Evolutionary conservation across 2,888 invertebrate species (phyloP), one percentile per base, ranked within the genome.

Genomic region (Matsumyia berberina): DNA sequence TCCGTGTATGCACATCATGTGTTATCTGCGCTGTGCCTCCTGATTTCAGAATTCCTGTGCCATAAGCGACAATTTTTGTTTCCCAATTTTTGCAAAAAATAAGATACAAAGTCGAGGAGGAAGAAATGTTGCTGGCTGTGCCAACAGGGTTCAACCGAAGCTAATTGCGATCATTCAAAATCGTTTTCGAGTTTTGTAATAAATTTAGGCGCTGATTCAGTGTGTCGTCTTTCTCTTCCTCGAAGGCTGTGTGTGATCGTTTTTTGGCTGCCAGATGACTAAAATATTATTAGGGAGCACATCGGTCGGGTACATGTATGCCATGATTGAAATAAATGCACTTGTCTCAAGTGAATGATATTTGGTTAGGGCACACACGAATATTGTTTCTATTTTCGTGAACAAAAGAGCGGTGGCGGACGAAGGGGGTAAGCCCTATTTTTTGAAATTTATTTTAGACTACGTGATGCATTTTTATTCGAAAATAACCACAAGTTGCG

Each of bases 121-220:
- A 49, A 64, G 53, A 53, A 70, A 51, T 58, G 51, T 60, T 67
- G 24, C 24, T 24, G 24, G 24, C 24, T 24, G n/a, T n/a, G 78
- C 78, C 78, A 78, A 73, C 73, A 64, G 64, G 70, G 76, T 69
- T 78, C 55, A 74, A 31, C 53, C 64, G 44, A 55, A 79, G 73
- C 79, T 79, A 79, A 79, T 83, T 83, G 83, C 83, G 69, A 83
- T 79, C 78, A 83, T 79, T 83, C 69, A 74, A 79, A 83, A 83
- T 69, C 69, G 73, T 72, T 83, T 83, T 83, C 55, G 44, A 46
- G 62, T 64, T 44, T 62, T 79, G 79, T 51, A 69, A 79, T 79
- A 83, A 83, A 83, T 83, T 83, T 74, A 83, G 78, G 73, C 78
- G 49, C 62, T 83, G 83, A 83, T 79, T 79, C 79, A 79, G 78